These are phyloP conservation scores for Azemiops feae DNA, from an alignment of 2,113 vertebrate genomes.

Conservation along the genomic window DNA sequence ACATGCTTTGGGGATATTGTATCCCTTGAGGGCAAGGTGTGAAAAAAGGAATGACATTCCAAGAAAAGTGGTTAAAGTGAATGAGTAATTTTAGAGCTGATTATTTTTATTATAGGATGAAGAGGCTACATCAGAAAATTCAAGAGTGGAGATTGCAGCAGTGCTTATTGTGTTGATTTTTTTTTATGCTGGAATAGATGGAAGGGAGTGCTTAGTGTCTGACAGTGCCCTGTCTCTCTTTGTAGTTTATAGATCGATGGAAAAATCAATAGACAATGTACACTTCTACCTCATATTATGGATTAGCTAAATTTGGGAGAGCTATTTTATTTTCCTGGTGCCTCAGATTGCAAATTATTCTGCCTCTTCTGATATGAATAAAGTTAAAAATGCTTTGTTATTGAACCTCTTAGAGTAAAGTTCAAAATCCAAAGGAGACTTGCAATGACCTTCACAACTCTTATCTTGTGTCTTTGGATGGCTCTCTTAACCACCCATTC, in stretches of 20 bases:
- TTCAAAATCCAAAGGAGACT: neutral
- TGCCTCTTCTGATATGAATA: neutral
- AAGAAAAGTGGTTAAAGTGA: neutral
- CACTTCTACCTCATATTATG: neutral
- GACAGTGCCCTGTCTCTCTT: neutral
- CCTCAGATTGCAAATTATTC: neutral
- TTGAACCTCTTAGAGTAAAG: neutral
- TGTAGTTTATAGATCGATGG: neutral
- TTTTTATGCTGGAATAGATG: neutral
- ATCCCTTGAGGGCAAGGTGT: slow-evolving; percentile 15
- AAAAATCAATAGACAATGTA: neutral
- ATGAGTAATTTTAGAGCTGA: neutral
- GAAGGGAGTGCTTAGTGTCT: neutral
- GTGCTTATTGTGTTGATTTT: neutral
- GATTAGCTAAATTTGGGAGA: neutral
- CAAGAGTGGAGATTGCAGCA: neutral
- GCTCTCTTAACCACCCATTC: neutral
- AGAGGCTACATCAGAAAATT: neutral
- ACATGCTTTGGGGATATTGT: neutral
- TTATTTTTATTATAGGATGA: neutral
- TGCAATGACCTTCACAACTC: neutral
- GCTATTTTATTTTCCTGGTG: neutral
- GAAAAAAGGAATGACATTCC: slow-evolving; percentile 18
- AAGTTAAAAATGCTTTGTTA: neutral
- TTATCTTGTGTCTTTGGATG: neutral